Conservation (phyloP, 2,888 invertebrate genomes). For the Drosophila helvetica region DNA sequence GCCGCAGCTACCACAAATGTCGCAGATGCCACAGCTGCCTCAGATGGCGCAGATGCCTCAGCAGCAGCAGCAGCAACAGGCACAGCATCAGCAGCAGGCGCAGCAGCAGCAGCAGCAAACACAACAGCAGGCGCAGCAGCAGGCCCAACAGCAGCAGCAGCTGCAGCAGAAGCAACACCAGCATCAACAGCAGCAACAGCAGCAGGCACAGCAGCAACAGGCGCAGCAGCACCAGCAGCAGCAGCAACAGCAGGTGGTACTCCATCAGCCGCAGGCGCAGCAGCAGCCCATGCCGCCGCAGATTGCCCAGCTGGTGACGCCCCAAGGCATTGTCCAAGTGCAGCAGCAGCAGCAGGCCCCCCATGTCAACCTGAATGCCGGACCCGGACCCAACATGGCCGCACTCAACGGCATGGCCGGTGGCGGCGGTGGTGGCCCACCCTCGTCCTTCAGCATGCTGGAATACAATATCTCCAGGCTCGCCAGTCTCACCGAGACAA, state of each 20-base stretch:
- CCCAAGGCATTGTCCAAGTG: slow-evolving; percentile 63
- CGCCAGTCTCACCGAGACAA: slow-evolving; percentile 91
- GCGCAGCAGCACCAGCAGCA: slow-evolving; percentile 53
- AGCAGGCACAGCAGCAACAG: slow-evolving; percentile 47
- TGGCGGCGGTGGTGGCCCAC: slow-evolving; percentile 75
- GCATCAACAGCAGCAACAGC: no score
- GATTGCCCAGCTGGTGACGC: slow-evolving; percentile 56
- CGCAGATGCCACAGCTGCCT: slow-evolving; percentile 46
- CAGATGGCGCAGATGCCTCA: slow-evolving; percentile 43
- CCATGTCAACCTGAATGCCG: slow-evolving; percentile 61
- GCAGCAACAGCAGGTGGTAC: slow-evolving; percentile 29
- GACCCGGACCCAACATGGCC: slow-evolving; percentile 34
- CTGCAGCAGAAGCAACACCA: slow-evolving; percentile 57
- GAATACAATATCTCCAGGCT: slow-evolving; percentile 94
- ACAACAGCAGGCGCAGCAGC: slow-evolving; percentile 46
- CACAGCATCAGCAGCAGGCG: slow-evolving; percentile 57
- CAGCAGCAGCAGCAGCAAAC: slow-evolving; percentile 54
- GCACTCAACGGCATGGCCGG: slow-evolving; percentile 66
- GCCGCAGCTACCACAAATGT: slow-evolving; percentile 54
- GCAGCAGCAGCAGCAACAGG: slow-evolving; percentile 64
- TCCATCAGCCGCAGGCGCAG: slow-evolving; percentile 39
- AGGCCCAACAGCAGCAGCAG: slow-evolving; percentile 52
- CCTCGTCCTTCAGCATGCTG: slow-evolving; percentile 88
- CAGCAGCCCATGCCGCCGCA: slow-evolving; percentile 45
- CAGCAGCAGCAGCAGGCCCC: slow-evolving; percentile 40